Evolutionary conservation across 2,797 vertebrate species (phyloP).

Genomic region (Otolemur crassicaudatus): DNA sequence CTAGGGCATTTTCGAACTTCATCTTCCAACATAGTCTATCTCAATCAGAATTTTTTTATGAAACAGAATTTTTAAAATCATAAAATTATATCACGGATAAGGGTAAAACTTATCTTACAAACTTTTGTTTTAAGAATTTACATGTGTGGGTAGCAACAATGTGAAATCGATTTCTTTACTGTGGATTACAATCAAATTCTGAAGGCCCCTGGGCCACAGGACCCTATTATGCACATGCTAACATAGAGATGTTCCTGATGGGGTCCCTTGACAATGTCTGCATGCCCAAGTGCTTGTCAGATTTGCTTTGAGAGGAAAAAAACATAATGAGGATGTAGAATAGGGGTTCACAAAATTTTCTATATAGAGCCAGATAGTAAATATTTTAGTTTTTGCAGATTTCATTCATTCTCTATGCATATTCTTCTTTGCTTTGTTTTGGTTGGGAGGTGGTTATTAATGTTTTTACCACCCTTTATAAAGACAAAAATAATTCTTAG

Average conservation of each 20-base stretch:
- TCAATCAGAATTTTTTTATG: not conserved
- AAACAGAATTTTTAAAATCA: not conserved
- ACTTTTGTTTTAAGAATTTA: not conserved
- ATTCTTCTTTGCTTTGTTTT: not conserved
- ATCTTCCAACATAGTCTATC: not conserved
- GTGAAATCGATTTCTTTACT: not conserved
- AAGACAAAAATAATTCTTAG: not conserved
- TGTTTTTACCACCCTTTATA: not conserved
- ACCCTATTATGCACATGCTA: not conserved
- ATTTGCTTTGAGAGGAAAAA: not conserved
- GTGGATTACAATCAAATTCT: not conserved
- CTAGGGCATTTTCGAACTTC: not conserved
- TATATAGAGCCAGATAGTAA: not conserved
- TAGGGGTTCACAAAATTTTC: not conserved
- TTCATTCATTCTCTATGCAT: not conserved
- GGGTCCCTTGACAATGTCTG: not conserved
- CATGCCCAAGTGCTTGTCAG: not conserved
- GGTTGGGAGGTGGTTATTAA: not conserved
- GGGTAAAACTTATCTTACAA: constrained; percentile 2
- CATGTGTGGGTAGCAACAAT: not conserved
- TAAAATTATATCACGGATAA: not conserved
- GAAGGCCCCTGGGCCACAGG: not conserved
- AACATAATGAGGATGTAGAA: not conserved
- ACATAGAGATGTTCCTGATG: not conserved
- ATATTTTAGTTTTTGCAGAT: not conserved